Conservation (phyloP, 2,888 invertebrate genomes). For the Folsomia candida region DNA sequence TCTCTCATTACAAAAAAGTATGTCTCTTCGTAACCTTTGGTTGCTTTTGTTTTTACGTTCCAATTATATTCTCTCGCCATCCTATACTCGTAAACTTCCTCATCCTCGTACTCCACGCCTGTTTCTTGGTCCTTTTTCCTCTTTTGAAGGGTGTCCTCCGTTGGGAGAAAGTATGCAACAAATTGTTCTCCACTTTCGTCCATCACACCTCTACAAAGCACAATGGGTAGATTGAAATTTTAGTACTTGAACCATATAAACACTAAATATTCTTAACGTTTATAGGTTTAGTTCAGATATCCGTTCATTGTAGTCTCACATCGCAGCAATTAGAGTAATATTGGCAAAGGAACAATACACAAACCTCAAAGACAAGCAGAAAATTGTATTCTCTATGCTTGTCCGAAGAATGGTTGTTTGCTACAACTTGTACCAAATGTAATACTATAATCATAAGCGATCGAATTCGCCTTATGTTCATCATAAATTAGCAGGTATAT, state of each 20-base stretch:
- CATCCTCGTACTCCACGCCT: constrained; percentile 77
- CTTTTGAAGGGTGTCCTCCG: constrained; percentile 86
- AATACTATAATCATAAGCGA: not conserved
- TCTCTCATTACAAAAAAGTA: constrained; percentile 91
- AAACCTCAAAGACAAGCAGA: not conserved
- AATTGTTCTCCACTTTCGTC: constrained; percentile 98
- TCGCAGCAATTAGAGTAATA: not conserved
- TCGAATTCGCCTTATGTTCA: constrained; percentile 47
- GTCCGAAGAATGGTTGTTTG: constrained; percentile 12
- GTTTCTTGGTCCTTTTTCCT: constrained; percentile 76
- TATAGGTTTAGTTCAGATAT: constrained; percentile 33
- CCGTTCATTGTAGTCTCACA: constrained; percentile 38
- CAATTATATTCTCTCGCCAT: constrained; percentile 98
- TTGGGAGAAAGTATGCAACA: constrained; percentile 96
- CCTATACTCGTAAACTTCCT: constrained; percentile 91
- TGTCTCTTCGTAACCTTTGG: constrained; percentile 93
- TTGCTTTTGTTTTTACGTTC: constrained; percentile 97
- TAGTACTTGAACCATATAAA: not conserved
- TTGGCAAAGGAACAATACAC: not conserved
- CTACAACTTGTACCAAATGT: constrained; percentile 1
- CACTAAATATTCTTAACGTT: too few species aligned
- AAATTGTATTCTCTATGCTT: constrained; percentile 23
- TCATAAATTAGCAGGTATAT: not conserved
- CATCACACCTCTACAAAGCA: constrained; percentile 83
- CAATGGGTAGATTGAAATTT: not conserved